Conservation (phyloP, 2,113 vertebrate genomes). For the Cyrtonyx montezumae region DNA sequence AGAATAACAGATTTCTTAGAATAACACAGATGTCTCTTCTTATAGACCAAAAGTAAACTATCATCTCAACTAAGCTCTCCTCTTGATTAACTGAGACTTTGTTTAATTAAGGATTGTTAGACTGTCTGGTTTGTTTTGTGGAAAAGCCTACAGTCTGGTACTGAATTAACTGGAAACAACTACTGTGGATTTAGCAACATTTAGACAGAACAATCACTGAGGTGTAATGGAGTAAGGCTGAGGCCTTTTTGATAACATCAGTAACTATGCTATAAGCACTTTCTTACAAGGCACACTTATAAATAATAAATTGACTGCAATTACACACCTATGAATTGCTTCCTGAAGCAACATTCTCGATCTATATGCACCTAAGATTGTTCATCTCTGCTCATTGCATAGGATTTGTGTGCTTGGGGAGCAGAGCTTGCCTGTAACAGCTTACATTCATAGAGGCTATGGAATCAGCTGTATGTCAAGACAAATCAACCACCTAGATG, state of each 20-base stretch:
- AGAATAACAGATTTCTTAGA: slow-evolving; percentile 13
- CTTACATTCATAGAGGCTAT: not conserved
- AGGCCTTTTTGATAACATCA: not conserved
- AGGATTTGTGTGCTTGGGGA: not conserved
- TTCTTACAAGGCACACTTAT: not conserved
- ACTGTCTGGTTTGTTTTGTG: slow-evolving; percentile 55
- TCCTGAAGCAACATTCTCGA: not conserved
- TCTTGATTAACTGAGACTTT: slow-evolving; percentile 46
- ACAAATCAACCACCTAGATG: not conserved
- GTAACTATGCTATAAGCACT: not conserved
- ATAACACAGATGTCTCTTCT: slow-evolving; percentile 9
- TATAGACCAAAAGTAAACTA: slow-evolving; percentile 45
- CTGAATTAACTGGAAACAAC: slow-evolving; percentile 37
- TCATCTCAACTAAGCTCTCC: slow-evolving; percentile 45
- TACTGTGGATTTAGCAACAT: not conserved
- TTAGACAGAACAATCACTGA: slow-evolving; percentile 4
- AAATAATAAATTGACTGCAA: not conserved
- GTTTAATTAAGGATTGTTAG: slow-evolving; percentile 58
- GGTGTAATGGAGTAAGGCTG: not conserved
- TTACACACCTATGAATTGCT: not conserved
- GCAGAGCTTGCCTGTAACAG: not conserved
- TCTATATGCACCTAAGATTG: not conserved
- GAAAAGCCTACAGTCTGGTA: slow-evolving; percentile 31
- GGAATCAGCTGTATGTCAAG: not conserved
- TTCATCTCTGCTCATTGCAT: not conserved